Evolutionary conservation across 1,140 invertebrate species (phyloP).

Genomic region (Berghia stephanieae): DNA sequence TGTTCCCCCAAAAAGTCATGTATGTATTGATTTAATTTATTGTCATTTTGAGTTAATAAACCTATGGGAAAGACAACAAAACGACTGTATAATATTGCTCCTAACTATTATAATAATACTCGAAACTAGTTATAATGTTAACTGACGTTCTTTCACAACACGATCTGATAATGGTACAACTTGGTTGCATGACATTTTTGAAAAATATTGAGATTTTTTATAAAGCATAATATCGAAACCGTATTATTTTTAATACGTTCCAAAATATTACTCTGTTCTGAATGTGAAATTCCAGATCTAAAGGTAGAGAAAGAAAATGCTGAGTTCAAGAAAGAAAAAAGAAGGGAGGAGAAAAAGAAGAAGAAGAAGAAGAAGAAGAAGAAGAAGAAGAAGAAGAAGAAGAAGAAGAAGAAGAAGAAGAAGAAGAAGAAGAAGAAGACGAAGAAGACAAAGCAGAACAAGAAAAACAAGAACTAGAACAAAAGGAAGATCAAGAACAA

Average conservation of each 20-base stretch:
- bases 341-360: not conserved
- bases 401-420: slow-evolving; percentile 22
- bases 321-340: not conserved
- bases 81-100: not conserved
- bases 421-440: slow-evolving; percentile 20
- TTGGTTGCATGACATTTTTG: not conserved
- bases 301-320: not conserved
- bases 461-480: slow-evolving; percentile 11
- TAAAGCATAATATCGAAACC: not conserved
- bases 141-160: not conserved
- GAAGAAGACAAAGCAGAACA: slow-evolving; percentile 14
- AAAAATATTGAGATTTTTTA: not conserved
- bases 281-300: not conserved
- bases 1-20: not conserved
- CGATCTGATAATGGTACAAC: not conserved
- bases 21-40: not conserved
- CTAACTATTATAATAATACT: not conserved
- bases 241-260: not conserved
- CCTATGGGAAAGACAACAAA: not conserved
- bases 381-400: slow-evolving; percentile 8
- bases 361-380: slow-evolving; percentile 18
- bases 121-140: not conserved
- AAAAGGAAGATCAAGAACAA: slow-evolving; percentile 9
- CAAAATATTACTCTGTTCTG: not conserved
- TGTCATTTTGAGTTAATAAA: slow-evolving; percentile 4